Base-by-base conservation (phyloP, 1,140 invertebrate genomes). In the Frieseomelitta varia region DNA sequence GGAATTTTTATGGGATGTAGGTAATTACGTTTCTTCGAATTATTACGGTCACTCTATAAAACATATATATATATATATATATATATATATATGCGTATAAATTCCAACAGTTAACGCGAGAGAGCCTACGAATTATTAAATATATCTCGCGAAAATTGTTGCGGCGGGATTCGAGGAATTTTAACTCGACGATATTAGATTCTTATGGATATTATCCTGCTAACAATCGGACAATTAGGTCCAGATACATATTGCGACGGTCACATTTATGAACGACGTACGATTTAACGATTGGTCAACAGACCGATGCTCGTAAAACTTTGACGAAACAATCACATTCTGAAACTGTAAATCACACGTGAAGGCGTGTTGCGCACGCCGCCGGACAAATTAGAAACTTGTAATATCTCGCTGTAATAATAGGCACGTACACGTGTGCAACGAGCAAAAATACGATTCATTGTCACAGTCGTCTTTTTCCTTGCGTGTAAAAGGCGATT, bases 281-380 rank as follows among this genome's bases (percentile, higher is more conserved):
- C 11, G 14, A 24, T 72, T 24, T n/a, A 17, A 51, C 14, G 8
- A 27, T 72, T 27, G n/a, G 39, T 27, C 27, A 47, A 24, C 39
- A 69, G 39, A 14, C 19, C 39, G 14, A 27, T 21, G 1, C 6
- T 2, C 12, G n/a, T 72, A 72, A 72, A 53, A 72, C 24, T 72
- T 72, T 72, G 39, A 72, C 69, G 21, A 72, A 72, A 72, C 69
- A 53, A 72, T 72, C n/a, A 47, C 47, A 47, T 53, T 53, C 69
- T 72, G 47, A 8, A 69, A 47, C 34, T 69, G 24, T 69, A 69
- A 69, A 69, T 69, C 68, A 69, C 21, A n/a, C 12, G 68, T 47
- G 47, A 27, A 72, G 19, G 6, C 47, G 11, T 27, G 47, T 27
- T 51, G 47, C 14, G 8, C 17, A 19, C 27, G 47, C 47, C 47